Conservation (phyloP, 2,113 vertebrate genomes). For the Calidris pygmaea region DNA sequence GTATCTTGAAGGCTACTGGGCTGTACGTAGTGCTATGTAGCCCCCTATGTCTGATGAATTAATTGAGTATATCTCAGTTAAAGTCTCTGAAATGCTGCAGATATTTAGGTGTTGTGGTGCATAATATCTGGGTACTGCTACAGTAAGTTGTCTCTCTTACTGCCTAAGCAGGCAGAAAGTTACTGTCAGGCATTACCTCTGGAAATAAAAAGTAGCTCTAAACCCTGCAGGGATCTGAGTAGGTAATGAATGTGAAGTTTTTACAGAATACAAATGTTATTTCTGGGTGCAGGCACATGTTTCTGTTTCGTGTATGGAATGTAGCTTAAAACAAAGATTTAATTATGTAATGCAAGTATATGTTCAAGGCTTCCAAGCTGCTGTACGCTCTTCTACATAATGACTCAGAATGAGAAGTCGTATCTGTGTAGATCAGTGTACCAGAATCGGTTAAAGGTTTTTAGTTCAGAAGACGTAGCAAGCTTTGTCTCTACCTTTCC, state of each 20-base stretch:
- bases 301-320: neutral
- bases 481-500: neutral
- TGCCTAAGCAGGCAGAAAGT: neutral
- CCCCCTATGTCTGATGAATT: neutral
- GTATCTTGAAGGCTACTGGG: neutral
- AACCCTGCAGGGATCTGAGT: neutral
- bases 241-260: neutral
- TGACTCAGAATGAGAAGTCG: neutral
- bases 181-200: neutral
- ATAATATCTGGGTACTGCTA: neutral
- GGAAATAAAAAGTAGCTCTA: neutral
- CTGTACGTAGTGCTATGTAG: neutral
- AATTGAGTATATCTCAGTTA: neutral
- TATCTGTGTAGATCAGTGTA: neutral
- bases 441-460: neutral
- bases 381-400: neutral
- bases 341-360: neutral
- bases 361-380: neutral
- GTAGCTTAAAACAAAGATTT: neutral
- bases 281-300: neutral
- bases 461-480: neutral
- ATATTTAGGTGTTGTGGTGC: neutral
- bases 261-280: neutral
- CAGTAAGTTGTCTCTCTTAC: neutral
- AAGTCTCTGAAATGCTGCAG: neutral